A percentile compares a stretch with the other conserved stretches of the same genome.
Evolutionary conservation across 2,113 vertebrate genomes (phyloP).

Genomic region (Hippocampus guttulatus): DNA sequence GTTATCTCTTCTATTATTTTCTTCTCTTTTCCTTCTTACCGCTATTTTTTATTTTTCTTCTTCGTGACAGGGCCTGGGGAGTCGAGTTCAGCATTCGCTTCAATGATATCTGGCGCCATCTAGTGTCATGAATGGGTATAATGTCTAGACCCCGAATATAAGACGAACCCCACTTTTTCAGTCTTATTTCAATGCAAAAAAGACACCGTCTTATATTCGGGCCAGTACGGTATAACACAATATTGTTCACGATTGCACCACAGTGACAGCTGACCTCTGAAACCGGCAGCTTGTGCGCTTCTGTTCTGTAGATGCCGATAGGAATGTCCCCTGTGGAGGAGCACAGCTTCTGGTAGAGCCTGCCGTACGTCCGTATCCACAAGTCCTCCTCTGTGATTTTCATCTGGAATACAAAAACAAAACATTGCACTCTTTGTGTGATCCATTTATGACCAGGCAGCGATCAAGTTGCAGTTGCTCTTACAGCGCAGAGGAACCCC

Average conservation of each 20-base stretch:
- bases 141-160: too few species aligned
- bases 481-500: slow-evolving; percentile 79
- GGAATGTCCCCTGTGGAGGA: slow-evolving; percentile 79
- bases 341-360: slow-evolving; percentile 79
- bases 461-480: slow-evolving; percentile 23
- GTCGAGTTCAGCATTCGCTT: too few species aligned
- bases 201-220: too few species aligned
- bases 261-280: slow-evolving; percentile 68
- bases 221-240: too few species aligned
- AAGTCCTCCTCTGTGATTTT: slow-evolving; percentile 78
- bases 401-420: slow-evolving; percentile 62
- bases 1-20: too few species aligned
- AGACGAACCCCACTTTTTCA: too few species aligned
- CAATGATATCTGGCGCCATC: too few species aligned
- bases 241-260: not conserved
- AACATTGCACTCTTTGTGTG: not conserved
- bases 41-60: too few species aligned
- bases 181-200: too few species aligned
- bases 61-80: too few species aligned
- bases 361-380: slow-evolving; percentile 78
- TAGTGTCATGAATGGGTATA: too few species aligned
- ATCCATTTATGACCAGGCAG: not conserved
- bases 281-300: slow-evolving; percentile 73
- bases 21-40: too few species aligned
- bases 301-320: slow-evolving; percentile 80